phyloP scores from a whole-genome alignment of 2,797 vertebrate genomes.

The Fistularia commersonii region DNA sequence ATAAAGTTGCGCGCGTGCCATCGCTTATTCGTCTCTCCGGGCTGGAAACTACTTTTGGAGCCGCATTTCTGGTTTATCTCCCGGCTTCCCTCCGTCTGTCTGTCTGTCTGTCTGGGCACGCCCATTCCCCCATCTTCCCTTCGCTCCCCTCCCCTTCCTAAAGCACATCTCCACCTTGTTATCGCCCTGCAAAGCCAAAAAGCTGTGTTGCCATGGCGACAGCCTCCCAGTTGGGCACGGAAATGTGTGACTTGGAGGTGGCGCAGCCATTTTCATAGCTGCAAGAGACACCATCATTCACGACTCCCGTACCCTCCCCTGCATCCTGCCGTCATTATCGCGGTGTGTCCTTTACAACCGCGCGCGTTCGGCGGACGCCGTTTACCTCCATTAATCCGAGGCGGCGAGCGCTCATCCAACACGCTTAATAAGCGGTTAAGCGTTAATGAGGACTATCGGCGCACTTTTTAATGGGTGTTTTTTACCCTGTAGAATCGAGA shows the following conservation, averaged over 20 bases:
- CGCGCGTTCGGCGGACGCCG: conserved; percentile 8
- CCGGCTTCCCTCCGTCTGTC: conserved; percentile 20
- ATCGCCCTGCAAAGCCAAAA: conserved; percentile 68
- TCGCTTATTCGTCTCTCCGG: conserved; percentile 16
- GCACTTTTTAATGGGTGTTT: conserved; percentile 5
- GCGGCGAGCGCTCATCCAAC: conserved; percentile 21
- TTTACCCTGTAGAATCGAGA: conserved; percentile 7
- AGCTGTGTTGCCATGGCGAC: conserved; percentile 72
- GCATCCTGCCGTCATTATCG: conserved; percentile 27
- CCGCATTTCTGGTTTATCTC: conserved; percentile 40
- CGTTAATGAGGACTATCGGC: conserved; percentile 34
- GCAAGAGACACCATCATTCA: conserved; percentile 44
- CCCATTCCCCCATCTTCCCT: no score
- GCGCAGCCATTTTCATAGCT: conserved; percentile 56
- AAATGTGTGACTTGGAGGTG: conserved; percentile 66
- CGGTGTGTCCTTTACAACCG: conserved; percentile 24
- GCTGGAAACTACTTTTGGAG: conserved; percentile 40
- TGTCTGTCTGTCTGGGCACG: no score
- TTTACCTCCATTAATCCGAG: conserved; percentile 37
- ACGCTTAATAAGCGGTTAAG: conserved; percentile 22
- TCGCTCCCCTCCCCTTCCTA: conserved; percentile 16
- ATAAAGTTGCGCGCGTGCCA: no score
- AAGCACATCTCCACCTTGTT: conserved; percentile 71
- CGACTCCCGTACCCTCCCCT: conserved; percentile 24
- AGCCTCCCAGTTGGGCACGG: conserved; percentile 46